Evolutionary conservation across 2,113 vertebrate species (phyloP).

Genomic region (Acrocephalus arundinaceus): DNA sequence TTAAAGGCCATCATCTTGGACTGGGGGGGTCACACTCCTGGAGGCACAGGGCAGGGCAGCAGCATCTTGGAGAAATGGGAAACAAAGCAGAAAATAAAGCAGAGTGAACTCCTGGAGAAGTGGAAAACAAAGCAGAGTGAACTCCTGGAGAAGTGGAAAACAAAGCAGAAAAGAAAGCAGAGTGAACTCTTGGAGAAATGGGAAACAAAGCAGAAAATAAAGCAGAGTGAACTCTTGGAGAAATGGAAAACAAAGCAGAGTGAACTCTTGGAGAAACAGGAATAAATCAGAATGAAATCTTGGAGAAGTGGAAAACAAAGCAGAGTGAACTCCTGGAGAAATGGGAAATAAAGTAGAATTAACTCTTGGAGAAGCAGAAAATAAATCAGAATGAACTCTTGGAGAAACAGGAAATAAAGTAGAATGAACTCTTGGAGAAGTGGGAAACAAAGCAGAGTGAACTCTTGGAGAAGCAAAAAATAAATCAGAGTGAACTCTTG

Average conservation of each 20-base stretch:
- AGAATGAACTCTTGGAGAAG: too few relatives aligned
- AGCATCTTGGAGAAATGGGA: not conserved
- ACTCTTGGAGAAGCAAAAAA: too few relatives aligned
- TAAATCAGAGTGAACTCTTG: too few relatives aligned
- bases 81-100: not conserved
- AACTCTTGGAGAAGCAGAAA: too few relatives aligned
- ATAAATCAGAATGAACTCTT: too few relatives aligned
- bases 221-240: not conserved
- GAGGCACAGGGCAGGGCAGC: not conserved
- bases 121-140: accelerated
- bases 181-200: not conserved
- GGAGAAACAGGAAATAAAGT: too few relatives aligned
- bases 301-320: not conserved
- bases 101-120: not conserved
- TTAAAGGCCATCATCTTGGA: conserved; percentile 58
- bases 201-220: accelerated
- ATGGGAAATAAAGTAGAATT: too few relatives aligned
- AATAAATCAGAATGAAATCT: too few relatives aligned
- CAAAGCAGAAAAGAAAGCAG: not conserved
- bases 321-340: not conserved
- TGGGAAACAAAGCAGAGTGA: too few relatives aligned
- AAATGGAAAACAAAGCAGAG: too few relatives aligned
- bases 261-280: too few relatives aligned
- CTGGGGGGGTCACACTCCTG: not conserved
- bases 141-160: not conserved